Evolutionary conservation across 2,888 invertebrate species (phyloP), one percentile per base, ranked within the genome.

Genomic region (Arge pagana): DNA sequence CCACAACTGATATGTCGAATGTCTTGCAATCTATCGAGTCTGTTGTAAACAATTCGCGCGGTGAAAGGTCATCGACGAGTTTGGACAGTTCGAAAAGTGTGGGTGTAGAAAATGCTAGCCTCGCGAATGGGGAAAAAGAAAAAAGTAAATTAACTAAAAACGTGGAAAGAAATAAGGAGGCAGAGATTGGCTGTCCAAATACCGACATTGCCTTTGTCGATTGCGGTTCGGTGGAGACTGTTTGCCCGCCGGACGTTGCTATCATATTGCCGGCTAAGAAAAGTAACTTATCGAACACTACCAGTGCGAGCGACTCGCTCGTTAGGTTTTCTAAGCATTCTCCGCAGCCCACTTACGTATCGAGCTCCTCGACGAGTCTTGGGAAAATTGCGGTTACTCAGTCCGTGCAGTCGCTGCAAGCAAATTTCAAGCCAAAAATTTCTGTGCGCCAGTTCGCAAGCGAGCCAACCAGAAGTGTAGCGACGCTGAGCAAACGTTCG

Each of bases 181-280:
- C 60, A 21, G 66, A 67, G 21, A 62, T 59, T 56, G 62, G 61
- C 30, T 60, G 62, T 37, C 54, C 45, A 3, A 10, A 54, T 11
- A 59, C 56, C 15, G 70, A 66, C 15, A 69, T 70, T 37, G 57
- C 64, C 3, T 72, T 72, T 33, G 71, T 72, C 1, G 71, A 73
- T 55, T 72, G 71, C 18, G 72, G 70, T 1, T 56, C 68, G 6
- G 26, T 48, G 11, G 36, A 36, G 7, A 39, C 6, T 24, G 26
- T 26, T 15, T 51, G 18, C 35, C 18, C 18, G 16, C 28, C 37
- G 6, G 28, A 48, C 5, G 23, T 45, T 21, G 16, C 23, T 3
- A 33, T 45, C 11, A 3, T 45, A 33, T 7, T 45, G 6, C 45
- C 45, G 3, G 2, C 33, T n/a, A 45, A 35, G 13, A 15, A 16